Evolutionary conservation across 2,888 invertebrate species (phyloP).

Genomic region (Lissonota sp.): DNA sequence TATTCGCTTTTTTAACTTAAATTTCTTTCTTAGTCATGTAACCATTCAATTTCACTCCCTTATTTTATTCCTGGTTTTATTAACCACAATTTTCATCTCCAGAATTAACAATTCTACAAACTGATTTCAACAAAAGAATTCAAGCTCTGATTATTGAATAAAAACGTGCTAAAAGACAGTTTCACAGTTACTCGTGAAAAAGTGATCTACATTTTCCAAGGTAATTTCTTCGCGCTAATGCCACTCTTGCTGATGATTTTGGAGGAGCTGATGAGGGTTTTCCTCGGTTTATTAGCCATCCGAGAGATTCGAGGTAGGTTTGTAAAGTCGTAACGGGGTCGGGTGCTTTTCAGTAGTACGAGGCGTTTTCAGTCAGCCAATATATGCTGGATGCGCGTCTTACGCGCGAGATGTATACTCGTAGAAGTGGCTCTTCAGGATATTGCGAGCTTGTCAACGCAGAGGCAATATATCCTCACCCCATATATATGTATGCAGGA

Average conservation of each 20-base stretch:
- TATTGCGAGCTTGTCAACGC: slow-evolving; percentile 17
- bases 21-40: too few species aligned
- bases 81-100: too few species aligned
- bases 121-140: too few species aligned
- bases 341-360: slow-evolving; percentile 23
- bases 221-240: neutral
- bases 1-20: too few species aligned
- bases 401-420: neutral
- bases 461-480: slow-evolving; percentile 10
- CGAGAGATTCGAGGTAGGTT: neutral
- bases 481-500: neutral
- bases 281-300: neutral
- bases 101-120: too few species aligned
- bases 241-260: neutral
- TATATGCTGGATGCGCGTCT: slow-evolving; percentile 6
- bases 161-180: too few species aligned
- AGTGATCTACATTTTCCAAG: too few species aligned
- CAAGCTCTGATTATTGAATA: too few species aligned
- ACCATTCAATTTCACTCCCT: too few species aligned
- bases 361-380: slow-evolving; percentile 19
- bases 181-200: too few species aligned
- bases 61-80: too few species aligned
- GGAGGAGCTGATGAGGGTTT: too few species aligned
- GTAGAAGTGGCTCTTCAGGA: neutral
- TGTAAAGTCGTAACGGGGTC: neutral